Base-by-base conservation (phyloP, 2,797 vertebrate species). In the Apogon hyalosoma region DNA sequence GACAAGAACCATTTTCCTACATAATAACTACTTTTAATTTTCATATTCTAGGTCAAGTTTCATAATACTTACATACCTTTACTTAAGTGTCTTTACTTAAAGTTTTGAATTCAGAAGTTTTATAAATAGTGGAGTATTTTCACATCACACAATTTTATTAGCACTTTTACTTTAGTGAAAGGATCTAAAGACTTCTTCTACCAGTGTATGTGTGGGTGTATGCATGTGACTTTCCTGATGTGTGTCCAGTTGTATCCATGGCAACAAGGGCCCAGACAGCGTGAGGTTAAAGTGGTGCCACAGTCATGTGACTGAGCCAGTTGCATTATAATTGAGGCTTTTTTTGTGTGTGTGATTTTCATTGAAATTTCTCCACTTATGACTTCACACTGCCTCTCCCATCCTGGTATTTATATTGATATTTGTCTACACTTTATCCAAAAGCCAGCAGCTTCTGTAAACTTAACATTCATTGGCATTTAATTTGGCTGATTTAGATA, bases 231-330 rank as follows among this genome's bases (percentile, higher is more conserved):
- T 38, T 39, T 60, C 36, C 38, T 28, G 5, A 62, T 49, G 59
- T 39, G 61, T 51, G 57, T 54, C 54, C 15, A 11, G 11, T 15
- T 54, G 54, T 45, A 58, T 65, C 41, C 74, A 6, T 57, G 19
- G 76, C 42, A 78, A 82, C 58, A 68, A 53, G 28, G 40, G 4
- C 19, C 2, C 6, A 61, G 43, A 50, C 28, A 15, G 19, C 38
- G 31, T 45, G 24, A 43, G 38, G 68, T 68, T 59, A 47, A 72
- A 63, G 48, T 11, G 15, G 31, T 41, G 45, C n/a, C 19, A 54
- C 41, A 19, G 28, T 62, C 57, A 54, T 46, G 28, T 65, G 61
- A 61, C 16, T 9, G 10, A 41, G 33, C 50, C n/a, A 19, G 11
- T 4, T 18, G 42, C 19, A 47, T 53, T 60, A 11, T 45, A 61